Evolutionary conservation across 2,888 invertebrate genomes (phyloP).

Genomic region (Bembecia ichneumoniformis): DNA sequence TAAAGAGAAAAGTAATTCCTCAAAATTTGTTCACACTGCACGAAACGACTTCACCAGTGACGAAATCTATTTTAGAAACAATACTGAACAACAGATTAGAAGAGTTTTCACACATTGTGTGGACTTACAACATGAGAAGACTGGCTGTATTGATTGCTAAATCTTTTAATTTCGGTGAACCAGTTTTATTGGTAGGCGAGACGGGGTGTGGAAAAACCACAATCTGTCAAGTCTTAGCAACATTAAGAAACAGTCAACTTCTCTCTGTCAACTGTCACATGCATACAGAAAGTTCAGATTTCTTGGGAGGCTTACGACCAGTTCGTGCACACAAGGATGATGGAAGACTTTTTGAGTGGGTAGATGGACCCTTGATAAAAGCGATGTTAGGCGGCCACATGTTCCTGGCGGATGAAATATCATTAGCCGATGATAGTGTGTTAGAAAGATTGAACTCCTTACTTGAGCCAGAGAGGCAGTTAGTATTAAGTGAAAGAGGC

Average conservation of each 20-base stretch:
- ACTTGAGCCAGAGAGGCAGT: constrained; percentile 90
- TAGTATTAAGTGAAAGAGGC: constrained; percentile 93
- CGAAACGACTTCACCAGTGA: constrained; percentile 81
- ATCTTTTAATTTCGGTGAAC: constrained; percentile 92
- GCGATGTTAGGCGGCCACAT: constrained; percentile 91
- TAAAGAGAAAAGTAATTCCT: constrained; percentile 82
- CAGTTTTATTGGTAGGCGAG: constrained; percentile 95
- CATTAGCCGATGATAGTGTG: constrained; percentile 97
- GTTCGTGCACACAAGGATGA: constrained; percentile 77
- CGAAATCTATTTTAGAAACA: constrained; percentile 77
- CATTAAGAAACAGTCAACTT: constrained; percentile 76
- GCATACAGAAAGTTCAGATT: constrained; percentile 98
- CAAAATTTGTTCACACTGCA: constrained; percentile 80
- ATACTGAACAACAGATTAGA: constrained; percentile 70
- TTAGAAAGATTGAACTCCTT: constrained; percentile 97
- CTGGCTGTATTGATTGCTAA: constrained; percentile 84
- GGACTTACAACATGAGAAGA: constrained; percentile 93
- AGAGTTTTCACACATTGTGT: constrained; percentile 86
- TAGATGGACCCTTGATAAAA: constrained; percentile 93
- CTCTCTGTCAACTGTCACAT: constrained; percentile 96
- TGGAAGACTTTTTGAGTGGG: constrained; percentile 93
- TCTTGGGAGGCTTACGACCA: constrained; percentile 95
- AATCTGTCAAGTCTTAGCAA: constrained; percentile 89
- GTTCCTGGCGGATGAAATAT: constrained; percentile 98
- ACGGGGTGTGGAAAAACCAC: constrained; percentile 99